phyloP scores from a whole-genome alignment of 2,113 vertebrate genomes.

The Chrysemys picta region DNA sequence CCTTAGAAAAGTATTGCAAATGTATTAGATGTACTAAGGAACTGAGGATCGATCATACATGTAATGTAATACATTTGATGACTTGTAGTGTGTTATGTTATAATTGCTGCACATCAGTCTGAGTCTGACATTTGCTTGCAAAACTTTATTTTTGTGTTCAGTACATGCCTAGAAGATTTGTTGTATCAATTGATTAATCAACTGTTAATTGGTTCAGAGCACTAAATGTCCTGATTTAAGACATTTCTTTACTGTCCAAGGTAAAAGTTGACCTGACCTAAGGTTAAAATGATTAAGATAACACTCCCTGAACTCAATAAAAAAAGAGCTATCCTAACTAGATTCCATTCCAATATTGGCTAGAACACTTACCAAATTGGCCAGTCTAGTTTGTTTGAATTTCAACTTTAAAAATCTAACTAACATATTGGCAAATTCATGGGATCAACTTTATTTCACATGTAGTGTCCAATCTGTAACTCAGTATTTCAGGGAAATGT shows the following conservation, averaged over 20 bases:
- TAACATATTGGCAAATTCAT: not conserved
- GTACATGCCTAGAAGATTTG: not conserved
- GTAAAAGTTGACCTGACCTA: not conserved
- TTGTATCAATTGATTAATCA: not conserved
- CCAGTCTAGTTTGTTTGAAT: not conserved
- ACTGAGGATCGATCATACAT: not conserved
- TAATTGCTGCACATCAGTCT: not conserved
- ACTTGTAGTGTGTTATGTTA: not conserved
- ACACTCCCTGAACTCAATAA: not conserved
- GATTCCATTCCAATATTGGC: not conserved
- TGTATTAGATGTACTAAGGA: not conserved
- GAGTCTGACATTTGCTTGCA: not conserved
- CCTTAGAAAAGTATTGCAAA: not conserved
- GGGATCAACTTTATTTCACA: too few relatives aligned
- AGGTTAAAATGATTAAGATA: not conserved
- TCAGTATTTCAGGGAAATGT: too few relatives aligned
- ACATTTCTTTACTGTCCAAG: not conserved
- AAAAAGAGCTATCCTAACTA: not conserved
- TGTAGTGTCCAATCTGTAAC: too few relatives aligned
- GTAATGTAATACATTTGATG: not conserved
- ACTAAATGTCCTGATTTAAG: not conserved
- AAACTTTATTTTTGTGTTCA: not conserved
- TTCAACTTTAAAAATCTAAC: not conserved
- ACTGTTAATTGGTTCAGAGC: not conserved
- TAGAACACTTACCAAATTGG: not conserved